Base-by-base conservation (phyloP, 2,797 vertebrate species). In the Hyperoplus immaculatus region DNA sequence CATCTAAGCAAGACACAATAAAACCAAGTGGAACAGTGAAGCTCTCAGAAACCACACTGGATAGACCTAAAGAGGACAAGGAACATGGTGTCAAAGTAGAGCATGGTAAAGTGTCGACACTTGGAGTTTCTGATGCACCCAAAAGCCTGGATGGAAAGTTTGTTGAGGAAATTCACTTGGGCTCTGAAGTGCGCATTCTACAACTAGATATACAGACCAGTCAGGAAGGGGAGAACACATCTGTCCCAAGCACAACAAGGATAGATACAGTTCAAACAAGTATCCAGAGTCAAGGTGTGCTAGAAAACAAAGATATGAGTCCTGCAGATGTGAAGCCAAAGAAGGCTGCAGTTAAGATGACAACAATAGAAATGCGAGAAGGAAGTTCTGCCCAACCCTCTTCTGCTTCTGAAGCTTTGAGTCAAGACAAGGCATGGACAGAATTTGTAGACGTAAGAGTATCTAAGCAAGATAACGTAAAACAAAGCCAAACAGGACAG, bases 161-260 rank as follows among this genome's bases (percentile, higher is more conserved):
- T 58, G 50, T 42, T 0, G 67, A 77, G 60, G 46, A 59, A 16
- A 54, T 63, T 11, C 38, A 21, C 11, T 13, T 45, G 16, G 62
- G 68, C 4, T 6, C 62, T 62, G 62, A 83, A 45, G 57, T 72
- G 8, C 57, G 38, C 13, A 39, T 72, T 69, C 57, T 73, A n/a
- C 75, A 81, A 45, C 13, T 60, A 5, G 66, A 84, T 42, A 42
- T 64, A 70, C 45, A 50, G 2, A 29, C 36, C 3, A 41, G 16
- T 46, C 14, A 58, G 38, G 63, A 83, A 57, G 21, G 56, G 50
- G 62, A 80, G 75, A 74, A 4, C 14, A 41, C 39, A 1, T 53
- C 53, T 50, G 49, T 69, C 7, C 38, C 14, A 5, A 57, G 7
- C 8, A 13, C 64, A 61, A 63, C 57, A 65, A 64, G 8, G 21